Evolutionary conservation across 2,797 vertebrate genomes (phyloP).

Genomic region (Eulemur rubriventer): DNA sequence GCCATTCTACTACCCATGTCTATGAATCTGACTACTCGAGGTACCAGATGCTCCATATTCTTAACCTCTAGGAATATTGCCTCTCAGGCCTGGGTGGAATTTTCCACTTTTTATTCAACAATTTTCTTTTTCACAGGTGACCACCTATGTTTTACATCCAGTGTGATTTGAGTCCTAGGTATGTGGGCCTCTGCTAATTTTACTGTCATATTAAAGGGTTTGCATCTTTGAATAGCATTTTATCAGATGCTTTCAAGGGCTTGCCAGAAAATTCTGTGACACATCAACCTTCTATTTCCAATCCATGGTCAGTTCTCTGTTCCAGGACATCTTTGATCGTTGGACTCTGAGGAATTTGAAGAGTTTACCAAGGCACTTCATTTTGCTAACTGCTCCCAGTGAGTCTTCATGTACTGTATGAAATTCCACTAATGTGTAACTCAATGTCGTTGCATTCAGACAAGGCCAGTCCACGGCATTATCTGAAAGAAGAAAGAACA

Average conservation of each 20-base stretch:
- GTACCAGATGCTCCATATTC: not conserved
- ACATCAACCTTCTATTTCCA: not conserved
- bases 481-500: not conserved
- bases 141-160: not conserved
- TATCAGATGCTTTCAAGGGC: not conserved
- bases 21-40: not conserved
- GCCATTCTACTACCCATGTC: not conserved
- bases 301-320: not conserved
- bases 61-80: not conserved
- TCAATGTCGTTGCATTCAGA: not conserved
- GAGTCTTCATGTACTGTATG: not conserved
- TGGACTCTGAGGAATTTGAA: not conserved
- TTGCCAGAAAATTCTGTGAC: not conserved
- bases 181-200: not conserved
- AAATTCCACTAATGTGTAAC: not conserved
- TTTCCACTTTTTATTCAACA: not conserved
- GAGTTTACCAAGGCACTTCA: not conserved
- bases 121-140: not conserved
- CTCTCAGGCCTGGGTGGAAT: not conserved
- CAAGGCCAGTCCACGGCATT: not conserved
- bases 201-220: not conserved
- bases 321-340: not conserved
- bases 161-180: not conserved
- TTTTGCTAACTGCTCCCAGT: not conserved
- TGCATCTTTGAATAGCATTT: not conserved